Evolutionary conservation across 2,797 vertebrate species (phyloP), one percentile per base, ranked within the genome.

Genomic region (Neosalanx taihuensis): DNA sequence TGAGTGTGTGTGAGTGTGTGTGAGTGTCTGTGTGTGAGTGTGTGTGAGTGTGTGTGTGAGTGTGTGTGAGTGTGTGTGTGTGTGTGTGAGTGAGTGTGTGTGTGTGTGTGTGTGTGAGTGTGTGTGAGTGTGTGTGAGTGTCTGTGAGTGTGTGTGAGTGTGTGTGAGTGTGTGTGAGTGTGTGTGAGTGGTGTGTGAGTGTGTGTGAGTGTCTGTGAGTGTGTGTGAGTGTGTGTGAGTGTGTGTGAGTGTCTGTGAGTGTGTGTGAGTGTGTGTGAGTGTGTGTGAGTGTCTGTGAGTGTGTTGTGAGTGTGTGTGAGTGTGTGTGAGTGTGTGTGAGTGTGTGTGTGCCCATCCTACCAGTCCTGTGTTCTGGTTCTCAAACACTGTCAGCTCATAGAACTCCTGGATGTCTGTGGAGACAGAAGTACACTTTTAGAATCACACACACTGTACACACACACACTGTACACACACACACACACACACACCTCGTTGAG

Each of bases 351-450:
- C 53, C 30, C 26, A 13, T 64, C 76, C 68, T 84, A 91, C 88
- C 85, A 90, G 85, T 51, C 41, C 80, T 63, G 85, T 5, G 0
- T 53, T 70, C 74, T 89, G 87, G 76, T 83, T 89, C 79, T 92
- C 89, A 81, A 84, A 88, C 37, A 92, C 88, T 0, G 90, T 88
- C 76, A 91, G 64, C 79, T 93, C 91, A 0, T 92, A 93, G 81
- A 92, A 92, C 84, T 92, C 91, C 84, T 93, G 92, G 59, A 93
- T 93, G 76, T 93, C 92, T 93, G 76, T 18, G 13, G 29, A 68
- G 41, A 26, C 33, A 59, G 1, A 57, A 49, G 53, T 26, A 66
- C 13, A 66, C 41, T 29, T 26, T 26, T 5, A 51, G 5, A 53
- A n/a, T 7, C 6, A 57, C 56, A 57, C 57, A 58, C 57, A 58